Conservation (phyloP, 2,888 invertebrate species). For the Thera obeliscata region DNA sequence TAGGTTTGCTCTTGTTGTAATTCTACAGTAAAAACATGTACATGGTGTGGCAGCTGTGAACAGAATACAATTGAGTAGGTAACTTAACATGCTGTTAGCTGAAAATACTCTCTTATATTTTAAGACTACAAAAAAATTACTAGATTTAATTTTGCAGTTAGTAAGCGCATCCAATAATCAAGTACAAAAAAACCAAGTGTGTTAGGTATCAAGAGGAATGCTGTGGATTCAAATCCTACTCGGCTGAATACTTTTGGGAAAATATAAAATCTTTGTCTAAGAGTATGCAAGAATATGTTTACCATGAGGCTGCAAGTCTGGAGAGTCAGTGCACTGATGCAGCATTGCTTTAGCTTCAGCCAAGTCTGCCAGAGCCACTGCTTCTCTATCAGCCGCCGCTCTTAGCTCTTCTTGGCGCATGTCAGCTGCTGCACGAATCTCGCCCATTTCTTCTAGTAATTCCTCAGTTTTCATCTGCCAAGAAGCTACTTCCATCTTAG, state of each 20-base stretch:
- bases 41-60: slow-evolving; percentile 83
- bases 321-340: slow-evolving; percentile 66
- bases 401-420: slow-evolving; percentile 66
- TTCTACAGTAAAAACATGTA: no score
- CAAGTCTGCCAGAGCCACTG: slow-evolving; percentile 66
- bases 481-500: slow-evolving; percentile 58
- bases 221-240: no score
- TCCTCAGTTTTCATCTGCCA: slow-evolving; percentile 73
- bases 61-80: slow-evolving; percentile 19
- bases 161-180: no score
- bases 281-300: slow-evolving; percentile 6
- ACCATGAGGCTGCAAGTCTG: slow-evolving; percentile 74
- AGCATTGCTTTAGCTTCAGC: slow-evolving; percentile 71
- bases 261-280: no score
- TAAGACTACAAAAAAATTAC: no score
- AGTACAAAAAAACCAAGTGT: no score
- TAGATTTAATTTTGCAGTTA: no score
- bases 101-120: no score
- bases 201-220: no score
- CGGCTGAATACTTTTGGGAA: no score
- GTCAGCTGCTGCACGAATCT: slow-evolving; percentile 68
- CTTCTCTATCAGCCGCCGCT: slow-evolving; percentile 68
- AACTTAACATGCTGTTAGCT: no score
- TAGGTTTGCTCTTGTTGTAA: no score
- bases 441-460: slow-evolving; percentile 62